Base-by-base conservation (phyloP, 2,797 vertebrate species). In the Hyperoplus lanceolatus region DNA sequence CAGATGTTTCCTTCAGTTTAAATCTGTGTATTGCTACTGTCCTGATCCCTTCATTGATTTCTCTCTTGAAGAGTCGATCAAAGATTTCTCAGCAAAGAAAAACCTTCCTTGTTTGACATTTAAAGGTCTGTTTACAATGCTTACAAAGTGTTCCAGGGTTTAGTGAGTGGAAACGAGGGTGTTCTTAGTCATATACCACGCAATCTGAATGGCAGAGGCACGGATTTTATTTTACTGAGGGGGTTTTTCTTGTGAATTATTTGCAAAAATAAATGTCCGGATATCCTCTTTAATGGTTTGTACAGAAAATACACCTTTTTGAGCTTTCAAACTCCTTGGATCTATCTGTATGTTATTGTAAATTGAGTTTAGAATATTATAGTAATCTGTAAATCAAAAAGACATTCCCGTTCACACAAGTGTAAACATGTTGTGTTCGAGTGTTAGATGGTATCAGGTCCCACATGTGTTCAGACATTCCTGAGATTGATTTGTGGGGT, bases 21-120 rank as follows among this genome's bases (percentile, higher is more conserved):
- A 9, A 62, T 77, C 29, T 71, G 50, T 62, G 48, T 59, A 16
- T 54, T 57, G 57, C 42, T 48, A 59, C 76, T 65, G 51, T 64
- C 63, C 49, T 29, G 60, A 53, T 41, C 66, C 46, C 55, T 41
- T 39, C 46, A 81, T 87, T 70, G 85, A 90, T 87, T 85, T 89
- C 18, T 73, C 41, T 72, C 29, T 41, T 62, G 66, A 79, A 85
- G 83, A 65, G 46, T 36, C 21, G 0, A 49, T 73, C 50, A 62
- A 42, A 67, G 64, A 48, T 57, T 29, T 54, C 57, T 68, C 39
- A 42, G 45, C 42, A 18, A 68, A 41, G 41, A 79, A 73, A 36
- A 46, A 55, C 60, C 70, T 21, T 67, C 71, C 72, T 73, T 53
- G 73, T 45, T 73, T 71, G 65, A 61, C 80, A 74, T 80, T 43